A percentile compares a stretch with the other conserved stretches of the same genome.
Conservation (phyloP, 2,888 invertebrate species). For the Drosophila melanosoma region DNA sequence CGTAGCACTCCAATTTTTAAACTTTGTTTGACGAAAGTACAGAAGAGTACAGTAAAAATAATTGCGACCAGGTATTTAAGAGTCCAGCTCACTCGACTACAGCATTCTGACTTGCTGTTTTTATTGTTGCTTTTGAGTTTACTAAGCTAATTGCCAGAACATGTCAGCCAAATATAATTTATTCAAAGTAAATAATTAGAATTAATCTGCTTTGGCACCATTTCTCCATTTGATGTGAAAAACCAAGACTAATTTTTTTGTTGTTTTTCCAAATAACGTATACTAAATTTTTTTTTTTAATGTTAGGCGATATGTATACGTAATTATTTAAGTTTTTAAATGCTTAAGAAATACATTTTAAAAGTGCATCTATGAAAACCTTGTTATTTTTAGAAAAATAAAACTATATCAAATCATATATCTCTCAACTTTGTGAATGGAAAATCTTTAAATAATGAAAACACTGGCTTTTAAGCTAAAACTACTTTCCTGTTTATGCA, state of each 20-base stretch:
- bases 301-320: accelerated
- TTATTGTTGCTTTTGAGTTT: not conserved
- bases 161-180: not conserved
- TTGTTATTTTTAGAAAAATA: too few species aligned
- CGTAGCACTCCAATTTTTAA: too few species aligned
- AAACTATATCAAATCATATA: too few species aligned
- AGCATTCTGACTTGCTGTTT: not conserved
- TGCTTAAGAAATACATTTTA: not conserved
- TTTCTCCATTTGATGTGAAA: too few species aligned
- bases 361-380: not conserved
- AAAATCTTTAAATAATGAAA: not conserved
- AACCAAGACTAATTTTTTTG: too few species aligned
- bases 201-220: not conserved
- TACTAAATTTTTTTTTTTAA: too few species aligned
- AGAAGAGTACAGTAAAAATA: too few species aligned
- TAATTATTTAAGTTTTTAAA: not conserved
- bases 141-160: slow-evolving; percentile 7
- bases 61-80: not conserved
- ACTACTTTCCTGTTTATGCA: too few species aligned
- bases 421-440: not conserved
- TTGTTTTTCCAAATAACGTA: too few species aligned
- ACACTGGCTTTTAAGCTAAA: too few species aligned
- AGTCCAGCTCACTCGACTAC: not conserved
- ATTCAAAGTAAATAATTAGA: not conserved
- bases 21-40: too few species aligned